phyloP scores from a whole-genome alignment of 35 echinoderm and acorn worm genomes.

The Lytechinus pictus region DNA sequence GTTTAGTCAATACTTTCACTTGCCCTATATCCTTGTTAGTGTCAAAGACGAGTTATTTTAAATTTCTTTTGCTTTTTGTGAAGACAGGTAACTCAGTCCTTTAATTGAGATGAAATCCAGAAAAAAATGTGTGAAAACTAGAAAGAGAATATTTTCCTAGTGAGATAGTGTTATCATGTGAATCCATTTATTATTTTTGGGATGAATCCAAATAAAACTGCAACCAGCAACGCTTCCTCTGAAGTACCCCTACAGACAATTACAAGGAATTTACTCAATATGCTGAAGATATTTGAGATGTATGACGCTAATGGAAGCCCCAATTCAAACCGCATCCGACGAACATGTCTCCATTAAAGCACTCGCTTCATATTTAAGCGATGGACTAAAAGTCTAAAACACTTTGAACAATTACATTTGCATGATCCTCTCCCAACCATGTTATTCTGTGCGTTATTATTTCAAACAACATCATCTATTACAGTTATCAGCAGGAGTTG shows the following conservation, averaged over 20 bases:
- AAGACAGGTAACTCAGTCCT: neutral
- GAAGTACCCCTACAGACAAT: neutral
- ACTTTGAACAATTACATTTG: neutral
- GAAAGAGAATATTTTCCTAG: neutral
- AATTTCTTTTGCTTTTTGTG: neutral
- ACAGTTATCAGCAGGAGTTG: neutral
- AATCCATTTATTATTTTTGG: neutral
- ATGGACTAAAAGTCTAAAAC: neutral
- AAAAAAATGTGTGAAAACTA: neutral
- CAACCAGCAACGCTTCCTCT: neutral
- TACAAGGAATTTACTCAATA: neutral
- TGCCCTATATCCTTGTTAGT: neutral
- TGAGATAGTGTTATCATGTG: neutral
- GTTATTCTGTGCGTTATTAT: neutral
- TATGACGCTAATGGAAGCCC: neutral
- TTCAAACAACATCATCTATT: neutral
- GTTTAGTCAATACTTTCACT: neutral
- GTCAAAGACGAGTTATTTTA: neutral
- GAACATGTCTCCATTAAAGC: neutral
- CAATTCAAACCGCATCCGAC: neutral
- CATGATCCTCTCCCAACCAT: neutral
- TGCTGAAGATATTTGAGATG: neutral
- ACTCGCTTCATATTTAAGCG: neutral
- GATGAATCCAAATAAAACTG: neutral
- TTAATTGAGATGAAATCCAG: neutral